Evolutionary conservation across 2,797 vertebrate species (phyloP).

Genomic region (Alcedo atthis): DNA sequence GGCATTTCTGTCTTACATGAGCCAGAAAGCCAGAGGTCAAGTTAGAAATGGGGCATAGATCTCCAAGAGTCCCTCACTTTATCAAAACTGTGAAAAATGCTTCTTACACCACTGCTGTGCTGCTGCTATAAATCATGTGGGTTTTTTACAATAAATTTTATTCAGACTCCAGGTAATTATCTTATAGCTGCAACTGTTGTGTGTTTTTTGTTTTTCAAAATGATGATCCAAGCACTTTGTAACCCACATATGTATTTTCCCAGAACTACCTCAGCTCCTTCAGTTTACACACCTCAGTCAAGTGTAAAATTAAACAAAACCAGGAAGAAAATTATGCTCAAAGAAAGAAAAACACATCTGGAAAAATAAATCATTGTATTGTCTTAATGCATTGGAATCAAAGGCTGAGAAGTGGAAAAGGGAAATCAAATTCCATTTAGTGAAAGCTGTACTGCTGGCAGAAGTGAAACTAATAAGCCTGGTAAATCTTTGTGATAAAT

Average conservation of each 20-base stretch:
- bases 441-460: neutral
- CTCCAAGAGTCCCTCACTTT: neutral
- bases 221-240: neutral
- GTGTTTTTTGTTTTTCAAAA: neutral
- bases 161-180: neutral
- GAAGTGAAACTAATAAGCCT: slow-evolving; percentile 53
- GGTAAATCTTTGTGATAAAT: slow-evolving; percentile 57
- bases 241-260: neutral
- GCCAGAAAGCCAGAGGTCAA: neutral
- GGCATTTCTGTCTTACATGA: neutral
- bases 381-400: slow-evolving; percentile 8
- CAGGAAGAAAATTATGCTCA: slow-evolving; percentile 21
- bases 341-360: slow-evolving; percentile 49
- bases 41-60: neutral
- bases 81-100: neutral
- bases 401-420: slow-evolving; percentile 46
- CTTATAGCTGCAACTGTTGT: neutral
- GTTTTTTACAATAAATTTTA: neutral
- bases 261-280: neutral
- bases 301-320: slow-evolving; percentile 65
- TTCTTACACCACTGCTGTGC: neutral
- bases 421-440: slow-evolving; percentile 30
- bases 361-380: slow-evolving; percentile 31
- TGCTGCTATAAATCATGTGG: neutral
- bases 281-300: slow-evolving; percentile 33